These are phyloP conservation scores for Leucophenga maculata DNA, from an alignment of 2,888 invertebrate genomes.

Conservation along the genomic window DNA sequence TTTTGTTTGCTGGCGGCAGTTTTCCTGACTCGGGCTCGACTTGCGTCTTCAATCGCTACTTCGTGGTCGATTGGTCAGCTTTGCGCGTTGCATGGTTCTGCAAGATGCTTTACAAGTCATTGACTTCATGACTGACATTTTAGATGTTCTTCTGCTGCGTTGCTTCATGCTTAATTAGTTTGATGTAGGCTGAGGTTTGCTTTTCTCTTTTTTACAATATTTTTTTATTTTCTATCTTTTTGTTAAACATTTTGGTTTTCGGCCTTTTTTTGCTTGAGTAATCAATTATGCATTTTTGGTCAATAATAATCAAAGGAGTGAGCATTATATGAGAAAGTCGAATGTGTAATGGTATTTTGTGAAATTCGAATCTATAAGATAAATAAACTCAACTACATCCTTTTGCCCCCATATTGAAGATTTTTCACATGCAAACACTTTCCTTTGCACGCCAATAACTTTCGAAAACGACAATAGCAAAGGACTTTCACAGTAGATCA, in stretches of 20 bases:
- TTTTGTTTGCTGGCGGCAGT: neutral
- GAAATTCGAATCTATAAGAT: neutral
- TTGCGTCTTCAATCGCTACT: neutral
- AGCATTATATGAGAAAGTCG: no score
- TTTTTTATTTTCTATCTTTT: neutral
- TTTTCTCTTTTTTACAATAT: neutral
- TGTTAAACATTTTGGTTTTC: neutral
- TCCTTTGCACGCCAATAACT: conserved; percentile 5
- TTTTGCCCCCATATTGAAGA: neutral
- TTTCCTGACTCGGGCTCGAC: neutral
- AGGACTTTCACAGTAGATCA: conserved; percentile 24
- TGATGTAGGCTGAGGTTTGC: conserved; percentile 1
- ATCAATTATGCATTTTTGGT: conserved; percentile 9
- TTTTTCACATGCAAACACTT: conserved; percentile 13
- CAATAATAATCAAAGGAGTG: neutral
- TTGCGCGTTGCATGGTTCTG: neutral
- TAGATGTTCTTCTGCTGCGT: neutral
- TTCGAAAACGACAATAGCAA: conserved; percentile 5
- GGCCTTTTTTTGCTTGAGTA: conserved; percentile 1
- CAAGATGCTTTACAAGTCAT: conserved; percentile 14
- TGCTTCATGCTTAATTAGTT: conserved; percentile 18
- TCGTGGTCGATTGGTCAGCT: conserved; percentile 2
- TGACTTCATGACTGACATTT: conserved; percentile 8
- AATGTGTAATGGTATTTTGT: no score
- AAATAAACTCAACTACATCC: neutral